phyloP scores from a whole-genome alignment of 2,113 vertebrate species.

The Seriola aureovittata region DNA sequence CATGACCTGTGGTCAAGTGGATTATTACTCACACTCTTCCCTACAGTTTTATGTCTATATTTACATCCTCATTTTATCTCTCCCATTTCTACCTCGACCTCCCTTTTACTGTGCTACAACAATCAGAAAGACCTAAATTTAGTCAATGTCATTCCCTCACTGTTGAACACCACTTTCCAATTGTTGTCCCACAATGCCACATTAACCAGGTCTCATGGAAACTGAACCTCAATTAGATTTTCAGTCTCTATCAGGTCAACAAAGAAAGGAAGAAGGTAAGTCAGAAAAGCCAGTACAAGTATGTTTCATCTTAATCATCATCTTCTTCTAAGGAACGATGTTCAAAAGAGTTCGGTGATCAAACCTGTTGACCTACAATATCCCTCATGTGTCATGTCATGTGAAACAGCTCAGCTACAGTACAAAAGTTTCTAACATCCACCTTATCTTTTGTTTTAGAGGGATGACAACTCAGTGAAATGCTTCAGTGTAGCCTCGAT shows the following conservation, averaged over 20 bases:
- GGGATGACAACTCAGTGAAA: too few relatives aligned
- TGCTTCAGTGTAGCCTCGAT: too few relatives aligned
- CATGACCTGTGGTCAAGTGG: background rate
- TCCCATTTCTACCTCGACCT: background rate
- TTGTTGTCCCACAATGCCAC: background rate
- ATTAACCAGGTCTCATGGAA: background rate
- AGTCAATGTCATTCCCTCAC: background rate
- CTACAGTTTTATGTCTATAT: background rate
- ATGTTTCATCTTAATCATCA: background rate
- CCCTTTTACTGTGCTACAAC: background rate
- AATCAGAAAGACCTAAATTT: background rate
- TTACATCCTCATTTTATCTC: slow-evolving; percentile 1
- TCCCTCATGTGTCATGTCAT: too few relatives aligned
- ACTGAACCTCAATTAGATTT: background rate
- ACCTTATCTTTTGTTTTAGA: too few relatives aligned
- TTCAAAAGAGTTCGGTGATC: too few relatives aligned
- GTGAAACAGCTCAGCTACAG: too few relatives aligned
- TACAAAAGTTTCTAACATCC: too few relatives aligned
- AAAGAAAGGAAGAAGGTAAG: too few relatives aligned
- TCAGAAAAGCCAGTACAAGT: background rate
- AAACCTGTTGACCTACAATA: too few relatives aligned
- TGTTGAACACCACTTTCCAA: background rate
- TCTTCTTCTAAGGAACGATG: background rate
- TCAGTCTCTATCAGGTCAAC: too few relatives aligned
- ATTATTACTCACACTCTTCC: background rate